These are phyloP conservation scores for Gulo gulo DNA, from an alignment of 2,113 vertebrate genomes.

Conservation along the genomic window DNA sequence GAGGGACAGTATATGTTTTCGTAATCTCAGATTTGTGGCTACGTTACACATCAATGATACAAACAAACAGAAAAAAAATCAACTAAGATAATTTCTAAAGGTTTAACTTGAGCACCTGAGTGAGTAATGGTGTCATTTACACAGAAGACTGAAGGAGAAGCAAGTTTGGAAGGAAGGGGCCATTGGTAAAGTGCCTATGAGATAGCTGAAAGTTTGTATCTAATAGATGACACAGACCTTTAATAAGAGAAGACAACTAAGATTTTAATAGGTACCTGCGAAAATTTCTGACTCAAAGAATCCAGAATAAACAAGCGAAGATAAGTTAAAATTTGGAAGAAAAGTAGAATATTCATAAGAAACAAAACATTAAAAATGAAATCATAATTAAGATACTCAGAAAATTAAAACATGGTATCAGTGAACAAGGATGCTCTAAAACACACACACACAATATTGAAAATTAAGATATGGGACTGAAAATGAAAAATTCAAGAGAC, in stretches of 20 bases:
- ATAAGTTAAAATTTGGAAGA: background rate
- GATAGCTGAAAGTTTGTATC: background rate
- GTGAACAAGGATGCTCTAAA: background rate
- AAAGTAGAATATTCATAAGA: background rate
- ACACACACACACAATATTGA: background rate
- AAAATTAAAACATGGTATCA: background rate
- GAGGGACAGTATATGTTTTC: background rate
- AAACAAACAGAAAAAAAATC: background rate
- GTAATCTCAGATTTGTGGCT: background rate
- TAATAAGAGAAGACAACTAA: background rate
- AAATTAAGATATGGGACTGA: background rate
- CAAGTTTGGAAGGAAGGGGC: background rate
- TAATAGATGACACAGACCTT: background rate
- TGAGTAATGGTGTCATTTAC: background rate
- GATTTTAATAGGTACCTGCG: background rate
- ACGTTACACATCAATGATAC: background rate
- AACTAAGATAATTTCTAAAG: background rate
- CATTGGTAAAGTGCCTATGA: background rate
- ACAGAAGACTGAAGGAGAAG: background rate
- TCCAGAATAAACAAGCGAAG: background rate
- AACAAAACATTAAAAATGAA: constrained; percentile 6
- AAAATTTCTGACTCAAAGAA: background rate
- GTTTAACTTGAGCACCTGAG: background rate
- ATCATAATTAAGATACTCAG: background rate
- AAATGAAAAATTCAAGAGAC: background rate